Base-by-base conservation (phyloP, 2,113 vertebrate species). In the Echinops telfairi region DNA sequence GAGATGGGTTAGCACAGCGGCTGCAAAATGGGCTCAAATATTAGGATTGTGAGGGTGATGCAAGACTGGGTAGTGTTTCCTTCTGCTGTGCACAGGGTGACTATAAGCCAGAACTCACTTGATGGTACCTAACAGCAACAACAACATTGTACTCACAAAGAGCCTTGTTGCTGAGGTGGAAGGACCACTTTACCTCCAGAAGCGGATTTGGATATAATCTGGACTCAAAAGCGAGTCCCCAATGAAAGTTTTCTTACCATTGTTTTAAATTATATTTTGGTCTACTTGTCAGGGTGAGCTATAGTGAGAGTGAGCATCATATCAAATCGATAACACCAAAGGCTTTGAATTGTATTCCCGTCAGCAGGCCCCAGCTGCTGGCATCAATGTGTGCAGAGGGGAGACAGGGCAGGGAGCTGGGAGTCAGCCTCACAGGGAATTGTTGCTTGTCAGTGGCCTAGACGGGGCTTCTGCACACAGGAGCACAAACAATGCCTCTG, bases 141-240 rank as follows among this genome's bases (percentile, higher is more conserved):
- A 40, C 40, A 40, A 40, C 40, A 40, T 3, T 4, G 40, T 40
- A 40, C 40, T 40, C 40, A 40, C 4, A 40, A 40, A 40, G 40
- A 40, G 40, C 40, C 40, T 10, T 60, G 97, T 97, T 98, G 97
- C 98, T 97, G 95, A 95, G 97, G 96, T 97, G 94, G 97, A 98
- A 96, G 75, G 97, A 93, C 97, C 96, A 96, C 94, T 97, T 96
- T 25, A 93, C 96, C 96, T 91, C 96, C 70, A 0, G 70, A 0
- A 96, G 97, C 93, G 96, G 94, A 96, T 38, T 90, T 75, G 85
- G 94, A 97, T 97, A 94, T 97, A 96, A 91, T 96, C 93, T 15
- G 40, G 89, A n/a, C n/a, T n/a, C n/a, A n/a, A n/a, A n/a, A n/a
- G n/a, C 0, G n/a, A 89, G 62, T 64, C 83, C 60, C 78, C 1